Evolutionary conservation across 1,140 invertebrate species (phyloP).

Genomic region (Rhyacophila brunnea): DNA sequence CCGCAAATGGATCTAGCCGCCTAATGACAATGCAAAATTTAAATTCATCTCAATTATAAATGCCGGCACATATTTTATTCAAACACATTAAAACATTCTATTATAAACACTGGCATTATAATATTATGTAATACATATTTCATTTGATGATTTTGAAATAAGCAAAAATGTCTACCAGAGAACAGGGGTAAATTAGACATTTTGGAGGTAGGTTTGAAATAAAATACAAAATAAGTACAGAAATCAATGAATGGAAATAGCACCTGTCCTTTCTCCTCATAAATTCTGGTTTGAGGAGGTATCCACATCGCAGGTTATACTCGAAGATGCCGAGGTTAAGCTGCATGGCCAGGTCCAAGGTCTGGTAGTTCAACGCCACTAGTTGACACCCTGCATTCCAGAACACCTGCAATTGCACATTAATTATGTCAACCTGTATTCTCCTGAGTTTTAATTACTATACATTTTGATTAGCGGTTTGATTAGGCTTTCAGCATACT

Average conservation of each 20-base stretch:
- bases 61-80: no score
- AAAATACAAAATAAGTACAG: no score
- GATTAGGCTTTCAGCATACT: no score
- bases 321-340: slow-evolving; percentile 98
- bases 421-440: no score
- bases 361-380: slow-evolving; percentile 98
- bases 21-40: no score
- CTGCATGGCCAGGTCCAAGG: slow-evolving; percentile 96
- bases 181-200: neutral
- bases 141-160: neutral
- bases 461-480: no score
- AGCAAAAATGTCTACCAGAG: neutral
- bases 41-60: no score
- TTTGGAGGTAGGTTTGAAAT: no score
- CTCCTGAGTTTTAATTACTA: no score
- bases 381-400: slow-evolving; percentile 99
- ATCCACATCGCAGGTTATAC: slow-evolving; percentile 95
- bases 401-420: slow-evolving; percentile 70
- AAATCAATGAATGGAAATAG: neutral
- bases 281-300: slow-evolving; percentile 96
- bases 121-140: no score
- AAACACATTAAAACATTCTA: no score
- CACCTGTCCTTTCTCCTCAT: slow-evolving; percentile 86
- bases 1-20: slow-evolving; percentile 96
- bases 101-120: no score